Evolutionary conservation across 2,888 invertebrate genomes (phyloP), one percentile per base, ranked within the genome.

Genomic region (Phoronis australis): DNA sequence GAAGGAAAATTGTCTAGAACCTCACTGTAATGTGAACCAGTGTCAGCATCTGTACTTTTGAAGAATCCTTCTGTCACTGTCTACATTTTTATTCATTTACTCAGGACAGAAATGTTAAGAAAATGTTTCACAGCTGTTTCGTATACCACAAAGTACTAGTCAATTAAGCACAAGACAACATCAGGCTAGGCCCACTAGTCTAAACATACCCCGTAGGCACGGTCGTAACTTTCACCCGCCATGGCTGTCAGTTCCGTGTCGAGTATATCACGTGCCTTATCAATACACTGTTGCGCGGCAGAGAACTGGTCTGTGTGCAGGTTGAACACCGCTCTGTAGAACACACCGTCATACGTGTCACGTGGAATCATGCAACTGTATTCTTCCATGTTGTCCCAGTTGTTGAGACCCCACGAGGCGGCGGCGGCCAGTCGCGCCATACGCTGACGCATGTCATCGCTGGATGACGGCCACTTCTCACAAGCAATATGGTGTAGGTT

Each of bases 241-340:
- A 97, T 92, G 0, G 97, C 92, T 0, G 97, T 96, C 50, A 99
- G 78, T 71, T 99, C 97, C 0, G 93, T 93, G 71, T 99, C 99
- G 35, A 99, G 80, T 50, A 97, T 80, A 73, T 96, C 92, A 12
- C 99, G 82, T 0, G 96, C 91, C 66, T 87, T 88, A 70, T 96
- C 93, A 48, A 99, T 94, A 56, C 87, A 84, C 66, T 86, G 73
- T 52, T 79, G 73, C 15, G 73, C 73, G 23, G 66, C 51, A 44
- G 59, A 62, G 56, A 59, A 74, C 55, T 66, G 69, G 44, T 72
- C 71, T 20, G 62, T 62, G 52, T 75, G 73, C 4, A 75, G 61
- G 21, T 68, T 66, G 48, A 97, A 80, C 3, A 99, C 92, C 0
- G 97, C 95, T 48, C 95, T 81, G 70, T 94, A 94, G 77, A 96